These are phyloP conservation scores for Conopomorpha cramerella DNA, from an alignment of 1,140 invertebrate genomes.

Conservation along the genomic window DNA sequence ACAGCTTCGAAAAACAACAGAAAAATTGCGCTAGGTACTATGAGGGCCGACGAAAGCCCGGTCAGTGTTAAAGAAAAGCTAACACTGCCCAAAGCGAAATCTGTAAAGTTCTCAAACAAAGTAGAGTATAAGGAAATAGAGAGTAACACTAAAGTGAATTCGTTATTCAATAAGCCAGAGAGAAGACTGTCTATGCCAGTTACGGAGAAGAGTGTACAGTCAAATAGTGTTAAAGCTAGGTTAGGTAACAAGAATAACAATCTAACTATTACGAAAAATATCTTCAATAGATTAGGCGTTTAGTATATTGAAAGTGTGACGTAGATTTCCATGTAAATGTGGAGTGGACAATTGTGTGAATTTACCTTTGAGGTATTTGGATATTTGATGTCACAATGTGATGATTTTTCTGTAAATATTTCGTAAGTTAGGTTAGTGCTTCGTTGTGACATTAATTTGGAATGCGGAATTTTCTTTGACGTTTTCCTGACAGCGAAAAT, in stretches of 20 bases:
- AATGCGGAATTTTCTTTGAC: no score
- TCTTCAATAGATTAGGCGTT: constrained; percentile 39
- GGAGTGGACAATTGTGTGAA: no score
- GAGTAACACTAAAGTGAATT: constrained; percentile 17
- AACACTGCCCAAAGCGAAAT: constrained; percentile 30
- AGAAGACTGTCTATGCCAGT: constrained; percentile 40
- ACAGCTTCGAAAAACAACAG: constrained; percentile 32
- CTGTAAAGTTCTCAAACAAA: constrained; percentile 50
- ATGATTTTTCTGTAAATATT: no score
- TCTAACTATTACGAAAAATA: constrained; percentile 25
- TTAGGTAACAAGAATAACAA: constrained; percentile 32
- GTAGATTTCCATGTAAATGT: no score
- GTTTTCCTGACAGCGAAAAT: no score
- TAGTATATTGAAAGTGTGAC: no score
- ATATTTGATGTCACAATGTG: no score
- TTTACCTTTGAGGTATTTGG: no score
- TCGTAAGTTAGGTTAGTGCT: no score
- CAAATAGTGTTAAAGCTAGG: constrained; percentile 23
- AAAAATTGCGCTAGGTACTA: constrained; percentile 35
- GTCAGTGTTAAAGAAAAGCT: constrained; percentile 46
- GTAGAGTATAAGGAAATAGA: constrained; percentile 56
- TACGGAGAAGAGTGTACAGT: no score
- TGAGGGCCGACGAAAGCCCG: constrained; percentile 48
- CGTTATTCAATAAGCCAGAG: constrained; percentile 44
- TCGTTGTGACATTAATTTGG: no score